These are phyloP conservation scores for Leguminivora glycinivorella DNA, from an alignment of 1,140 invertebrate species.

Conservation along the genomic window DNA sequence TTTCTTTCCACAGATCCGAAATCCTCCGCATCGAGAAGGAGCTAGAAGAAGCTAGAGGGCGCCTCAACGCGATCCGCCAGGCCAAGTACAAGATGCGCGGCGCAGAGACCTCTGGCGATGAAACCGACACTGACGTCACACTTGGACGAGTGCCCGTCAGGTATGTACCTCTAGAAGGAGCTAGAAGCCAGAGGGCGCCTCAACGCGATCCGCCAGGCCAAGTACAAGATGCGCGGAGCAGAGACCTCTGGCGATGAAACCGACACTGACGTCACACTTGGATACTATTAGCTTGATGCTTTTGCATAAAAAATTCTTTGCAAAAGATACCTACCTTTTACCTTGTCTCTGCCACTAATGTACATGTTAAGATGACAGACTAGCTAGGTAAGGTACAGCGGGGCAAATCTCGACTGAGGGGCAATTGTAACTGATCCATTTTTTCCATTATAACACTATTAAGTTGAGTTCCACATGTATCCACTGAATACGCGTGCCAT, in stretches of 20 bases:
- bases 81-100: constrained; percentile 88
- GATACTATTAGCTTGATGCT: too few relatives aligned
- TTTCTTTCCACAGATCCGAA: constrained; percentile 81
- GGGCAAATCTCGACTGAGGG: too few relatives aligned
- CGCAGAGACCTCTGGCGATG: constrained; percentile 80
- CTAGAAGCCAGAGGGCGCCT: constrained; percentile 81
- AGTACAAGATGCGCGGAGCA: constrained; percentile 85
- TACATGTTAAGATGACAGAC: too few relatives aligned
- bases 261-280: constrained; percentile 65
- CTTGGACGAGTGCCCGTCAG: constrained; percentile 36
- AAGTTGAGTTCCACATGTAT: too few relatives aligned
- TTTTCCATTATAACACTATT: too few relatives aligned
- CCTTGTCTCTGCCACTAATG: too few relatives aligned
- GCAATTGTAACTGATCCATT: too few relatives aligned
- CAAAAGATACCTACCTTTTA: too few relatives aligned
- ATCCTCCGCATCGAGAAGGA: constrained; percentile 96
- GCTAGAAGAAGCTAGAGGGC: constrained; percentile 93
- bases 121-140: constrained; percentile 75
- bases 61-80: constrained; percentile 90
- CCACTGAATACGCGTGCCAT: too few relatives aligned
- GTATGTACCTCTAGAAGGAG: neutral
- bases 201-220: constrained; percentile 90
- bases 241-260: constrained; percentile 81
- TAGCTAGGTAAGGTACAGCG: too few relatives aligned
- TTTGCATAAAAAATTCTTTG: too few relatives aligned